A percentile compares a stretch with the other conserved stretches of the same genome.
These are phyloP conservation scores for Chaetodon auriga DNA, from an alignment of 2,113 vertebrate species.

Conservation along the genomic window DNA sequence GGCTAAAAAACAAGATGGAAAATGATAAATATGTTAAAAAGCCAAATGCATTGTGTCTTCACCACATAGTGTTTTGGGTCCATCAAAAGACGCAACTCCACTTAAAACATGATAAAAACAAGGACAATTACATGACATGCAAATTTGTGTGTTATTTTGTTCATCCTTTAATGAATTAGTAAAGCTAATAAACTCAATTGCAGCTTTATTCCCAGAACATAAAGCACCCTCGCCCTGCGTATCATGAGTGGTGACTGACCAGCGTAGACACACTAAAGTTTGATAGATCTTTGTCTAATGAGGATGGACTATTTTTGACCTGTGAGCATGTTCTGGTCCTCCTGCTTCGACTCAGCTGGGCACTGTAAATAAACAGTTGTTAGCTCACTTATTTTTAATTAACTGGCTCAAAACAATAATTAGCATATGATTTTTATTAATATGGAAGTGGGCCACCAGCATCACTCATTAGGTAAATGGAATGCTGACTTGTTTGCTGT, in stretches of 20 bases:
- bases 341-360: constrained; percentile 27
- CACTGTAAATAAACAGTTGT: constrained; percentile 68
- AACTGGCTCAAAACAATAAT: constrained; percentile 73
- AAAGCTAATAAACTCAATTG: background rate
- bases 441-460: constrained; percentile 75
- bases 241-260: constrained; percentile 3
- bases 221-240: background rate
- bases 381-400: constrained; percentile 72
- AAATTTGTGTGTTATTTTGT: background rate
- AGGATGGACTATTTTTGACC: constrained; percentile 56
- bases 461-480: constrained; percentile 66
- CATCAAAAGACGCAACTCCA: background rate
- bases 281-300: constrained; percentile 59
- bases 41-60: no score
- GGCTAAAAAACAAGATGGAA: background rate
- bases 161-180: background rate
- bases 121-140: background rate
- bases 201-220: background rate
- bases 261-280: constrained; percentile 10
- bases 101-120: background rate
- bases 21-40: no score
- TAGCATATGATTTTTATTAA: constrained; percentile 77
- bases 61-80: background rate
- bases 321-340: constrained; percentile 24
- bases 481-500: constrained; percentile 68